Evolutionary conservation across 2,797 vertebrate species (phyloP).

Genomic region (Luscinia luscinia): DNA sequence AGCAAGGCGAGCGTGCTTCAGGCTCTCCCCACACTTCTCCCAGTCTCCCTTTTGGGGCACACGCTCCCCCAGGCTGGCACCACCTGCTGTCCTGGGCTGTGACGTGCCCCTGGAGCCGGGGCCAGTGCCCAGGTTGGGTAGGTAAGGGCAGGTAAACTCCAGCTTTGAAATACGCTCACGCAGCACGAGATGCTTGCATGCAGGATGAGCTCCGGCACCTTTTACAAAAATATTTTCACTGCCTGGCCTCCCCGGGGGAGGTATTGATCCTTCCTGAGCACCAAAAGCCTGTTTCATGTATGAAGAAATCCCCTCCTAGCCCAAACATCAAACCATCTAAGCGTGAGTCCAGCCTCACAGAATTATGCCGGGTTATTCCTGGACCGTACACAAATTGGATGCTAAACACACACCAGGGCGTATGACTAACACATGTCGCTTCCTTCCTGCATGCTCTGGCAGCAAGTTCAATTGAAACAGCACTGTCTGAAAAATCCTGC

Average conservation of each 20-base stretch:
- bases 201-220: not conserved
- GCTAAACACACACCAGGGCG: constrained; percentile 72
- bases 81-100: accelerated
- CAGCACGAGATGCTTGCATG: accelerated
- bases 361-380: constrained; percentile 33
- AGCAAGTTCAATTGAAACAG: constrained; percentile 57
- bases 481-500: constrained; percentile 67
- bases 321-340: constrained; percentile 57
- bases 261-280: not conserved
- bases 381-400: constrained; percentile 60
- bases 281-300: constrained; percentile 45
- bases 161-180: not conserved
- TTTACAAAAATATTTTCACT: constrained; percentile 50
- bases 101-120: accelerated
- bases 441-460: constrained; percentile 76
- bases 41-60: not conserved
- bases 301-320: constrained; percentile 47
- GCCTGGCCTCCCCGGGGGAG: not conserved
- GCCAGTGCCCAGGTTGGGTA: not conserved
- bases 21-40: not conserved
- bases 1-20: not conserved
- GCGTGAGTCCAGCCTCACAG: constrained; percentile 16
- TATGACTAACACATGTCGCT: constrained; percentile 78
- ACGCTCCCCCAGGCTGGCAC: accelerated
- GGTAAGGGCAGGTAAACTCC: not conserved